Evolutionary conservation across 2,113 vertebrate genomes (phyloP), one percentile per base, ranked within the genome.

Genomic region (Podiceps cristatus): DNA sequence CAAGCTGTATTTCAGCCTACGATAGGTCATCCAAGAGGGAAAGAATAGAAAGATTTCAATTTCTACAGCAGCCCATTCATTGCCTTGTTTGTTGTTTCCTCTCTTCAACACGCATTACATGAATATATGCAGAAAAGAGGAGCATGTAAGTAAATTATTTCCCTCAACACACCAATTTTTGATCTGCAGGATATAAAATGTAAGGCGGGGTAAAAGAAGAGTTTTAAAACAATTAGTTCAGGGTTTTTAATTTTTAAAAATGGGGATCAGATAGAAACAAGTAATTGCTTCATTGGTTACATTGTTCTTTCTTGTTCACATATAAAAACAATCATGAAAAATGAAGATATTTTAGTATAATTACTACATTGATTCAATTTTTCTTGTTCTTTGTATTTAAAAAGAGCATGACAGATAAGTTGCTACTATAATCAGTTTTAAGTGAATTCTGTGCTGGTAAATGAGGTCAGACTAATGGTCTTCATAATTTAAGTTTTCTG

Each of bases 381-480:
- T 92, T 77, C 72, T 88, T 95, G 71, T 71, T 90, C 92, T 72
- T 94, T 92, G 29, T 81, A 53, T 91, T 93, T 83, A 69, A 88
- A 84, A 90, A 59, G 29, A 93, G 18, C 60, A 86, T 95, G 95
- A 83, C 83, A 93, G 75, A 92, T 88, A 91, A 97, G 75, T 95
- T 92, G 64, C 29, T 93, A 28, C 50, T 74, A 47, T 81, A 88
- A 93, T 95, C 72, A 89, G 29, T 89, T 95, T 93, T 47, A 95
- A 84, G 68, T 88, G 29, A 91, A 86, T 92, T 95, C 68, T 63
- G 12, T 73, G 18, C 72, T 86, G 52, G n/a, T 59, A 96, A 97
- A 95, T 95, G 68, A 88, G 94, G 86, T 94, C 94, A 93, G 52
- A 74, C 33, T 93, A 93, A 95, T 92, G 73, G 88, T 40, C 95